A percentile compares a stretch with the other conserved stretches of the same genome.
Conservation (phyloP, 2,888 invertebrate species). For the Carabus problematicus region DNA sequence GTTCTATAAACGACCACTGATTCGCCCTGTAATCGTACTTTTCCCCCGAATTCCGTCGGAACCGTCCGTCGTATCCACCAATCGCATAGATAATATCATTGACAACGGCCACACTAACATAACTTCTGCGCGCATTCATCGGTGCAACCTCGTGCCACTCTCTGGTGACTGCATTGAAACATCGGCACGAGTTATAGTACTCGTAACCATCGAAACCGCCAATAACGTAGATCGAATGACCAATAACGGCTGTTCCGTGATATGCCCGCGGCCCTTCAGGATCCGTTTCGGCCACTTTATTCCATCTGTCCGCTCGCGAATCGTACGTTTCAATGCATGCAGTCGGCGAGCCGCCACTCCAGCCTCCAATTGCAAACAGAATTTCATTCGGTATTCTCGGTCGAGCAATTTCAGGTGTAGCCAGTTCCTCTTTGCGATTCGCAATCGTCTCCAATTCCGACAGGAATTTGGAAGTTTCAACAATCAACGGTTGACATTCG, state of each 20-base stretch:
- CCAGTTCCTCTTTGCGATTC: slow-evolving; percentile 80
- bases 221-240: slow-evolving; percentile 84
- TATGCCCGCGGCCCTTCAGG: slow-evolving; percentile 87
- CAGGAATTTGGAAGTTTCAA: slow-evolving; percentile 89
- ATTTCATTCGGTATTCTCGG: slow-evolving; percentile 89
- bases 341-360: slow-evolving; percentile 78
- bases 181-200: slow-evolving; percentile 73
- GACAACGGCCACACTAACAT: slow-evolving; percentile 83
- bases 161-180: slow-evolving; percentile 86
- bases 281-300: slow-evolving; percentile 81
- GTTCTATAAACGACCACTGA: slow-evolving; percentile 86
- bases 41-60: slow-evolving; percentile 86
- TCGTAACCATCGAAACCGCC: slow-evolving; percentile 93
- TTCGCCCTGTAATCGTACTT: slow-evolving; percentile 83
- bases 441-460: slow-evolving; percentile 91
- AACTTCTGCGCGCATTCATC: slow-evolving; percentile 88
- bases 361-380: slow-evolving; percentile 83
- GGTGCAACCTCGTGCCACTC: slow-evolving; percentile 87
- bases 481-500: slow-evolving; percentile 84
- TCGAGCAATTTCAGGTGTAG: slow-evolving; percentile 83
- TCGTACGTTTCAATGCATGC: slow-evolving; percentile 88
- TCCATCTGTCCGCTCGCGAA: slow-evolving; percentile 88
- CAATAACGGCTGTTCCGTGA: slow-evolving; percentile 91
- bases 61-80: slow-evolving; percentile 88
- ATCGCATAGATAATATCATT: slow-evolving; percentile 83